Base-by-base conservation (phyloP, 23 tunicate genomes). In the Clavelina lepadiformis region DNA sequence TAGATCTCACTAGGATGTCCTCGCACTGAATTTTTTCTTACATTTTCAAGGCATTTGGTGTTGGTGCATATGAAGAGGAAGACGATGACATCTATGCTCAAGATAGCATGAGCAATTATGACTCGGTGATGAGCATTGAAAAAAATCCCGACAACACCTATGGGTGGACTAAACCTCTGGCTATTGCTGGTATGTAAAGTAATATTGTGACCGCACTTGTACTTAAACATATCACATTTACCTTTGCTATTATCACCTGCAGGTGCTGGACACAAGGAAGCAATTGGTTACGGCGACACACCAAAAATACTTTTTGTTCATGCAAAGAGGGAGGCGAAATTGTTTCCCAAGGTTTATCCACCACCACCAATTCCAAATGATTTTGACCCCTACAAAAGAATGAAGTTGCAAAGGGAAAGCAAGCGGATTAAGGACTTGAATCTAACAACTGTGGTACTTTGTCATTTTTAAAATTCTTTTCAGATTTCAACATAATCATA, bases 41-140 rank as follows among this genome's bases (percentile, higher is more conserved):
- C n/a, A n/a, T n/a, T n/a, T n/a, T 74, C 1, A 34, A 88, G 79
- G 98, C 98, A 33, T 92, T 92, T 44, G 98, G 98, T 18, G 98
- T 92, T 15, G 98, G 98, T 22, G 98, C 98, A 3, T 84, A 64
- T 53, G 98, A 92, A 47, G 98, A 83, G 22, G 98, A 92, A 38
- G 98, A 92, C 68, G 96, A 82, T 0, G 98, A 92, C 47, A 92
- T 92, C 11, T 92, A 92, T 50, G 83, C 98, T 3, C 76, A 53
- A 49, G 98, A 88, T 35, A 74, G 70, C 46, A 80, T 88, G 82
- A 77, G 67, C 11, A 88, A 88, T 50, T 88, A 88, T 68, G 96
- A 88, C 45, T 22, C 53, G 0, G 69, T 61, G 27, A 71, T 82
- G 83, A 64, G 71, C 11, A 80, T 58, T n/a, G 95, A 86, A 35